A percentile compares a stretch with the other conserved stretches of the same genome.
Conservation (phyloP, 2,113 vertebrate species). For the Vidua macroura region DNA sequence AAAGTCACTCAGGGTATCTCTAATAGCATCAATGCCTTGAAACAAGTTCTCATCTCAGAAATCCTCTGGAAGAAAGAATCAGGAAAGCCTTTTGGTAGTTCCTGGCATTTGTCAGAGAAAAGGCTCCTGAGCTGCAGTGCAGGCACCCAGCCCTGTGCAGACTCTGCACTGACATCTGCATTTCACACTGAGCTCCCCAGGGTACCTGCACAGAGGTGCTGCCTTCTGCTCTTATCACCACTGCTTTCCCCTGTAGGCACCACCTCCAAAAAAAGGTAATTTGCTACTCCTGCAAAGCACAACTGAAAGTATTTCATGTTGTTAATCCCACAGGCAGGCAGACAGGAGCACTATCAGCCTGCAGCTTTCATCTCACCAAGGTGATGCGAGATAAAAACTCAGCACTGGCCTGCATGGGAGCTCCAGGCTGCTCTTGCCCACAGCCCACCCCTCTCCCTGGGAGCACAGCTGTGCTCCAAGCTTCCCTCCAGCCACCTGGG, state of each 20-base stretch:
- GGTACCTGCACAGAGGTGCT: not conserved
- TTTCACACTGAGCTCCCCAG: not conserved
- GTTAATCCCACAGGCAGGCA: not conserved
- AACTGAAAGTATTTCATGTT: not conserved
- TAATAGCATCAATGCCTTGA: conserved; percentile 45
- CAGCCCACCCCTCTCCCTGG: not conserved
- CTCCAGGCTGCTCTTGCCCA: not conserved
- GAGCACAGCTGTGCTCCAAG: conserved; percentile 31
- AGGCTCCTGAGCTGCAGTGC: not conserved
- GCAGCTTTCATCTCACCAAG: not conserved
- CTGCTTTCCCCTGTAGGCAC: not conserved
- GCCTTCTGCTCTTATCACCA: not conserved
- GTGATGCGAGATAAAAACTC: not conserved
- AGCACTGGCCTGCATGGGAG: not conserved
- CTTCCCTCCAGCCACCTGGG: conserved; percentile 28
- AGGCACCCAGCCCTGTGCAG: not conserved
- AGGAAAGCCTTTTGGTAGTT: not conserved
- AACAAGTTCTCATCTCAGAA: conserved; percentile 62
- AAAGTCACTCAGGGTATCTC: conserved; percentile 70
- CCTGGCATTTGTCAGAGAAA: not conserved
- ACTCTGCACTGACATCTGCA: not conserved
- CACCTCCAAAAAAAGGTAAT: not conserved
- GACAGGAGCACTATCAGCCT: not conserved
- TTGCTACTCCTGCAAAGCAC: not conserved
- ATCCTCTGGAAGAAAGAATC: not conserved